Base-by-base conservation (phyloP, 2,888 invertebrate genomes). In the Margaritifera margaritifera region DNA sequence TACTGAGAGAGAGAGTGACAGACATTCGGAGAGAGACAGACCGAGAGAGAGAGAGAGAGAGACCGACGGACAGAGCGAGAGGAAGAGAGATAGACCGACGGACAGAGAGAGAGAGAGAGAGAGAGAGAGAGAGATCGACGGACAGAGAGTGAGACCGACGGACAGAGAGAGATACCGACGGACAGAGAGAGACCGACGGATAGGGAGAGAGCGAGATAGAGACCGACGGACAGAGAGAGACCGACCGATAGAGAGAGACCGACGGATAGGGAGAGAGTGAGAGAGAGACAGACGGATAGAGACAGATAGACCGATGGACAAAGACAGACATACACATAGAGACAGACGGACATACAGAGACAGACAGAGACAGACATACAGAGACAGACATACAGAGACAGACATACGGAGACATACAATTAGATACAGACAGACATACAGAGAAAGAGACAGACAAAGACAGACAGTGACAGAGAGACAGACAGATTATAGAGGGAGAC, bases 61-160 rank as follows among this genome's bases (percentile, higher is more conserved):
- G 25, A 61, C 61, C 24, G 61, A 61, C 61, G 31, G 61, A 27
- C n/a, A n/a, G n/a, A n/a, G n/a, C n/a, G 27, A 27, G 31, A 61
- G 19, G 31, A 18, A 31, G 19, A 61, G 27, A 61, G 61, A 27
- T 42, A n/a, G n/a, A n/a, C n/a, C n/a, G n/a, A 27, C 20, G 22
- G 20, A 57, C 20, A 57, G 20, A 57, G 58, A 57, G 20, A 61
- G 27, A 61, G 61, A 61, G 27, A 61, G 61, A 61, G 27, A 61
- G 61, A 27, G 27, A 27, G 31, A 61, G 19, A 61, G 31, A 31
- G 19, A 61, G 42, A 61, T 2, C 2, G 42, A 42, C 61, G 31
- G 61, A 61, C 61, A 61, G 61, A 61, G 27, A 61, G 61, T 27
- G 27, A 61, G 61, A 61, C 61, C 24, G 25, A 61, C 25, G 31